Evolutionary conservation across 2,888 invertebrate genomes (phyloP).

Genomic region (Cosmia trapezina): DNA sequence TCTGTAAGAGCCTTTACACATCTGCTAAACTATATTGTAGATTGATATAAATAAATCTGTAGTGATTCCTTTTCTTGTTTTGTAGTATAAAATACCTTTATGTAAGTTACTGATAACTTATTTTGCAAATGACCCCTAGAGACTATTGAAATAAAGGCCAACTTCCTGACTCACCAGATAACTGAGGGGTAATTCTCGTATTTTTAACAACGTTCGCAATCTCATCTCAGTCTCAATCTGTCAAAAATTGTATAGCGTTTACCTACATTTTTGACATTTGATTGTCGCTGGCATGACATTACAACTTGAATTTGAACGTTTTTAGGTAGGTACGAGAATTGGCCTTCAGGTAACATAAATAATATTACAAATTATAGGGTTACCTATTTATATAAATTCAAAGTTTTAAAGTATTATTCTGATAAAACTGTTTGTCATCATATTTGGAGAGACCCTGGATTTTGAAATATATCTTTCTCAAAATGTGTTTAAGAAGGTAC

Average conservation of each 20-base stretch:
- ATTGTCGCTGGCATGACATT: too few species aligned
- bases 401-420: background rate
- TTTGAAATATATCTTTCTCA: background rate
- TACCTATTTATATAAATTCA: background rate
- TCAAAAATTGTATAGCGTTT: too few species aligned
- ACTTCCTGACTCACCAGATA: slow-evolving; percentile 24
- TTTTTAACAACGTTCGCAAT: too few species aligned
- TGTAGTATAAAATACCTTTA: background rate
- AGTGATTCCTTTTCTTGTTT: background rate
- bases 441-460: background rate
- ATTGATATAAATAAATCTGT: slow-evolving; percentile 4
- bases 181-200: too few species aligned
- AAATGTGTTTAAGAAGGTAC: too few species aligned
- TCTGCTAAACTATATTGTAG: slow-evolving; percentile 16
- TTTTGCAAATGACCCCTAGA: slow-evolving; percentile 10
- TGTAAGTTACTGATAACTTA: slow-evolving; percentile 19
- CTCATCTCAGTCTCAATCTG: too few species aligned
- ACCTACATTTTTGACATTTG: too few species aligned
- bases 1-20: too few species aligned
- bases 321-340: too few species aligned
- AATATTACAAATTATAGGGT: background rate
- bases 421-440: background rate
- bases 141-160: slow-evolving; percentile 17
- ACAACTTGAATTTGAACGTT: too few species aligned
- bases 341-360: too few species aligned